Conservation (phyloP, 2,797 vertebrate genomes). For the Rousettus madagascariensis region DNA sequence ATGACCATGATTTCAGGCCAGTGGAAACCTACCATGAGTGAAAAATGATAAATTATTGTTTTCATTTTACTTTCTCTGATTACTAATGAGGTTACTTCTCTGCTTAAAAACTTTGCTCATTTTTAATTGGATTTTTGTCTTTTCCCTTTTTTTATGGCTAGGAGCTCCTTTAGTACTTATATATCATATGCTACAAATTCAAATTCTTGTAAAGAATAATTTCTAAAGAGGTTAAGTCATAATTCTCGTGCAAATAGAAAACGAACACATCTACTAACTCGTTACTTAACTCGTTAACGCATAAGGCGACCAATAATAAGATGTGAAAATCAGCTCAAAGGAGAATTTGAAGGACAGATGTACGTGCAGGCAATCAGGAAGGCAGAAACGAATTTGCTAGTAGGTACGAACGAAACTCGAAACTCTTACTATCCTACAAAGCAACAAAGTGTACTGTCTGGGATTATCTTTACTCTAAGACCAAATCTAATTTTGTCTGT, state of each 20-base stretch:
- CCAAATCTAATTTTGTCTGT: not conserved
- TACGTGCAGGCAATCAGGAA: rapidly evolving
- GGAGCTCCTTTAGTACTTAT: not conserved
- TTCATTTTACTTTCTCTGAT: not conserved
- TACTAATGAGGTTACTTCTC: not conserved
- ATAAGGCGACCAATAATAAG: not conserved
- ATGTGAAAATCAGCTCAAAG: not conserved
- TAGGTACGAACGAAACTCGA: rapidly evolving
- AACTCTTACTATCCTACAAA: rapidly evolving
- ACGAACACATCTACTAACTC: not conserved
- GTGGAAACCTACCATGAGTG: not conserved
- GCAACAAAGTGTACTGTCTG: too few relatives aligned
- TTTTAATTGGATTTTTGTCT: not conserved
- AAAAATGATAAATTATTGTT: rapidly evolving
- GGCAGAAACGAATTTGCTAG: rapidly evolving
- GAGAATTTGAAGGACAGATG: not conserved
- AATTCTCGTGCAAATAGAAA: not conserved
- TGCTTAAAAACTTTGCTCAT: not conserved
- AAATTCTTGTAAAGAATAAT: not conserved
- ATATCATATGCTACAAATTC: not conserved
- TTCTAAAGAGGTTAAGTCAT: not conserved
- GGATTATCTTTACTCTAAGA: not conserved
- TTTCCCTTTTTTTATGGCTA: not conserved
- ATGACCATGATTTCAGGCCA: not conserved
- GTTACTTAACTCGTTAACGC: not conserved